Evolutionary conservation across 2,888 invertebrate genomes (phyloP).

Genomic region (Mamestra brassicae): DNA sequence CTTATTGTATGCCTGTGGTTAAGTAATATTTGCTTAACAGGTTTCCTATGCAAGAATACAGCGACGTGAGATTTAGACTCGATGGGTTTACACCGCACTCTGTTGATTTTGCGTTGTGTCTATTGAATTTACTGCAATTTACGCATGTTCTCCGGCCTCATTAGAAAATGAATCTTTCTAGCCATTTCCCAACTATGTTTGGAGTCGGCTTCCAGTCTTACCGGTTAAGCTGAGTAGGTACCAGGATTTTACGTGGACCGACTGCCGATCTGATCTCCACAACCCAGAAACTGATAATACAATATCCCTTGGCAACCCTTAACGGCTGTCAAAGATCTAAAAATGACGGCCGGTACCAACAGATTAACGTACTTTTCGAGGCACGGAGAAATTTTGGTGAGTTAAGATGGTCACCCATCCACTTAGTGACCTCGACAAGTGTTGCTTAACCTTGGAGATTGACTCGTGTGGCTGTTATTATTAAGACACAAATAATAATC

Average conservation of each 20-base stretch:
- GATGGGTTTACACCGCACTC: conserved; percentile 14
- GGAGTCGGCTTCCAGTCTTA: too few relatives aligned
- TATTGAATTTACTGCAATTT: conserved; percentile 32
- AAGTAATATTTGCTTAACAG: conserved; percentile 59
- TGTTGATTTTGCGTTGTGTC: conserved; percentile 39
- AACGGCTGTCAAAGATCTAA: too few relatives aligned
- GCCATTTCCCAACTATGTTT: not conserved
- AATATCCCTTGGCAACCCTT: not conserved
- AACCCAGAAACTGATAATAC: not conserved
- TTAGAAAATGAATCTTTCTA: not conserved
- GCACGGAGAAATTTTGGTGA: too few relatives aligned
- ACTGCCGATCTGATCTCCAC: not conserved
- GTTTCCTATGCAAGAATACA: conserved; percentile 22
- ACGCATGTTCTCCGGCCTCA: not conserved
- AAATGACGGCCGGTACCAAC: too few relatives aligned
- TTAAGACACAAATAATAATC: not conserved
- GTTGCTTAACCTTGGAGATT: too few relatives aligned
- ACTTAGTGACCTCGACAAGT: not conserved
- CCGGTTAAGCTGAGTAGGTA: not conserved
- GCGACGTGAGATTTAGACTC: conserved; percentile 38
- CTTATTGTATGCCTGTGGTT: conserved; percentile 52
- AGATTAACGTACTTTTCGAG: too few relatives aligned
- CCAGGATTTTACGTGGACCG: not conserved
- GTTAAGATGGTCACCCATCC: not conserved
- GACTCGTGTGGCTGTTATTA: too few relatives aligned